Percentiles rank a stretch among this genome's conserved stretches.
Conservation (phyloP, 2,797 vertebrate genomes). For the Chromis chromis region DNA sequence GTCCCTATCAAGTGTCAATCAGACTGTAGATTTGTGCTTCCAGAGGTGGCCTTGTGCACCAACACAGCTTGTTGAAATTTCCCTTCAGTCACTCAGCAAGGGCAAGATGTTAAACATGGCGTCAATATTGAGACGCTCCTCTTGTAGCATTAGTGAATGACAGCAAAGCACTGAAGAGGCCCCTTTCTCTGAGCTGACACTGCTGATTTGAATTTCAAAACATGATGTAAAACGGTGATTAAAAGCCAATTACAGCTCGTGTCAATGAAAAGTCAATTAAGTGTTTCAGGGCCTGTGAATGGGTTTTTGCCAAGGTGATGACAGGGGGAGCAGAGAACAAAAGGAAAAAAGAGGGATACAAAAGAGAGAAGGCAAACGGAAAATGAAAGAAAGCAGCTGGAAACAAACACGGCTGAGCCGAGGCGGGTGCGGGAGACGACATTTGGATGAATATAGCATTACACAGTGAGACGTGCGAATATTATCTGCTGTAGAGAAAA, state of each 20-base stretch:
- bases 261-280: slow-evolving; percentile 80
- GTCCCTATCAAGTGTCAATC: slow-evolving; percentile 33
- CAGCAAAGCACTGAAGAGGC: slow-evolving; percentile 54
- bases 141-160: slow-evolving; percentile 51
- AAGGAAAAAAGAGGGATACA: slow-evolving; percentile 6
- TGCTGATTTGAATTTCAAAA: slow-evolving; percentile 85
- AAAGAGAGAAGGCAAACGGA: slow-evolving; percentile 3
- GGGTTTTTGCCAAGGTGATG: slow-evolving; percentile 68
- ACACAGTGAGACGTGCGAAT: slow-evolving; percentile 26
- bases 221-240: slow-evolving; percentile 84
- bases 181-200: slow-evolving; percentile 67
- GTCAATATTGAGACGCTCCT: slow-evolving; percentile 41
- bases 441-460: slow-evolving; percentile 4
- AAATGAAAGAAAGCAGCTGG: slow-evolving; percentile 27
- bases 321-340: slow-evolving; percentile 38
- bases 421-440: slow-evolving; percentile 3
- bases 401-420: slow-evolving; percentile 16
- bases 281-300: slow-evolving; percentile 64
- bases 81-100: slow-evolving; percentile 20
- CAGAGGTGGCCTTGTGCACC: slow-evolving; percentile 24
- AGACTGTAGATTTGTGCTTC: slow-evolving; percentile 14
- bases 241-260: slow-evolving; percentile 81
- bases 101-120: slow-evolving; percentile 46
- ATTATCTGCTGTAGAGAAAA: slow-evolving; percentile 39
- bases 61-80: slow-evolving; percentile 14